Evolutionary conservation across 2,113 vertebrate species (phyloP).

Genomic region (Lagenorhynchus albirostris): DNA sequence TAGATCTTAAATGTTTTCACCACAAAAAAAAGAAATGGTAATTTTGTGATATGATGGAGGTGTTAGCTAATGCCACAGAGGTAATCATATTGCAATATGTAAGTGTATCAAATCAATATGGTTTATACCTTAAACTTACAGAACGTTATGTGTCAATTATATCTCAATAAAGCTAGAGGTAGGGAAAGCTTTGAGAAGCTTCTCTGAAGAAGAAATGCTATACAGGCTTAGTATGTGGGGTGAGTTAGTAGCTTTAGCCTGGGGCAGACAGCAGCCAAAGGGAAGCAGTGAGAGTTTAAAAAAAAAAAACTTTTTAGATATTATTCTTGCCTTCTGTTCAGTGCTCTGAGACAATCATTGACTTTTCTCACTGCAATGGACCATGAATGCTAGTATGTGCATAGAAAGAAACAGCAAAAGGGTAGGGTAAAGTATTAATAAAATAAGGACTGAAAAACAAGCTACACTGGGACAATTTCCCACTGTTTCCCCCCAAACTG

Average conservation of each 20-base stretch:
- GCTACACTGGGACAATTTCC: background rate
- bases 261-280: background rate
- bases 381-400: background rate
- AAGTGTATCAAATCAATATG: background rate
- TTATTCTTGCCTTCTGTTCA: background rate
- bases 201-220: background rate
- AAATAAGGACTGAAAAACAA: background rate
- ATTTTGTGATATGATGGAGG: background rate
- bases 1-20: background rate
- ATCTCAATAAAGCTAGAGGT: background rate
- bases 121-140: background rate
- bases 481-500: background rate
- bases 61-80: background rate
- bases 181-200: background rate
- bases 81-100: background rate
- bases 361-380: background rate
- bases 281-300: background rate
- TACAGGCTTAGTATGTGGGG: background rate
- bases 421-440: background rate
- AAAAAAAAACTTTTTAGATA: background rate
- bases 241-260: background rate
- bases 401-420: background rate
- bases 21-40: background rate
- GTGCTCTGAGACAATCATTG: background rate
- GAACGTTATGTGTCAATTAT: background rate